Base-by-base conservation (phyloP, 2,888 invertebrate genomes). In the Drosophila lutescens region DNA sequence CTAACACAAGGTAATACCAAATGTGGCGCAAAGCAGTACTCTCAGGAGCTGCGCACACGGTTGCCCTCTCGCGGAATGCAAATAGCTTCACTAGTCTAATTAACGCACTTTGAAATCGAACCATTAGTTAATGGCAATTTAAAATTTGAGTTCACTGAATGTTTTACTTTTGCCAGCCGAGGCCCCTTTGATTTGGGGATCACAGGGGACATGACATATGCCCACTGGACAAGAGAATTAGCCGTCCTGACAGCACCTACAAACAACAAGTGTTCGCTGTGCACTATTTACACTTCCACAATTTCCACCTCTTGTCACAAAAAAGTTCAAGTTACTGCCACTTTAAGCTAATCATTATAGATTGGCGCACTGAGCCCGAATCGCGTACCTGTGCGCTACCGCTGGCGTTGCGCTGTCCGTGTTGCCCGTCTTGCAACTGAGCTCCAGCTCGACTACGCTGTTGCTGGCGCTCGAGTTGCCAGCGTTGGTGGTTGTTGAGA, bases 391-490 rank as follows among this genome's bases (percentile, higher is more conserved):
- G 90, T 88, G 86, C 56, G 63, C 43, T 32, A 54, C 79, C 80
- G 90, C 82, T 84, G 87, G 77, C 79, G 90, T 82, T 84, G 88
- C 86, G 89, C 89, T 89, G 86, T 90, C 91, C 91, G 91, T 90
- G 90, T 88, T 86, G 89, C 90, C 90, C 91, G 90, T 91, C 87
- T 90, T 90, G 91, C 91, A 90, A 91, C 91, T 91, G 89, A 89
- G 80, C 74, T 81, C 82, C 69, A 78, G 74, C 75, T 81, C 78
- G 63, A 70, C 67, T 62, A 34, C 60, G 38, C 59, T 72, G 55
- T 58, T 69, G 71, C 55, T 58, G 63, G 49, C n/a, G 60, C 4
- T 32, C 56, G 23, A 51, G 55, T 46, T 60, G 57, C 51, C 72
- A 55, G 49, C 68, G 67, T 58, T 70, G 55, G 54, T 58, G 77